Base-by-base conservation (phyloP, 2,888 invertebrate genomes). In the Aromia moschata region DNA sequence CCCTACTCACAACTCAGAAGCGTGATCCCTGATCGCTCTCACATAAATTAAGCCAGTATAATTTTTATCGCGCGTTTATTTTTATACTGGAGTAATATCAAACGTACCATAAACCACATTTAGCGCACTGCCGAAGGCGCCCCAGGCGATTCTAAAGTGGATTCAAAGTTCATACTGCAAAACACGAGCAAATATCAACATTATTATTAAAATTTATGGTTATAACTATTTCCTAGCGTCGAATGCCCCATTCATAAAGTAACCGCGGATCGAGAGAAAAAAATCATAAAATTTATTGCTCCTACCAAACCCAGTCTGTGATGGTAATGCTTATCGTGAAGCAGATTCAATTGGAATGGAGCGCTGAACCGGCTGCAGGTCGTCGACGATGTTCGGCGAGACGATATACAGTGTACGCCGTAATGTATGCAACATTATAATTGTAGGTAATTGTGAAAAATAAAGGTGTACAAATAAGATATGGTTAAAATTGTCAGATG, bases 181-280 rank as follows among this genome's bases (percentile, higher is more conserved):
- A 51, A 51, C 51, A 31, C 51, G 51, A 30, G 38, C 51, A 40
- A 51, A 40, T 51, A 51, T 40, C 40, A 37, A 20, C 51, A n/a
- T 40, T 51, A 51, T 51, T 40, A 51, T 51, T 38, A 51, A 51
- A 51, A 51, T 51, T 51, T 51, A 51, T 51, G 51, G 51, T 40
- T 40, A 38, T 51, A 51, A 51, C 51, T 51, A 51, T 51, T 51
- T 51, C 51, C 51, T 51, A 51, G 51, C 40, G 51, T 30, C 31
- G 51, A 51, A 40, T 40, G 36, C 51, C n/a, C 51, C 51, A 51
- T 51, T 51, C 51, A 51, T 51, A 51, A 51, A 51, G 40, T 51
- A 51, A 51, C 38, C 51, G 38, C 40, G 25, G 49, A 51, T 40
- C 14, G 40, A 49, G 49, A 49, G n/a, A 37, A 51, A 51, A 49